Conservation (phyloP, 2,797 vertebrate species). For the Valencia hispanica region DNA sequence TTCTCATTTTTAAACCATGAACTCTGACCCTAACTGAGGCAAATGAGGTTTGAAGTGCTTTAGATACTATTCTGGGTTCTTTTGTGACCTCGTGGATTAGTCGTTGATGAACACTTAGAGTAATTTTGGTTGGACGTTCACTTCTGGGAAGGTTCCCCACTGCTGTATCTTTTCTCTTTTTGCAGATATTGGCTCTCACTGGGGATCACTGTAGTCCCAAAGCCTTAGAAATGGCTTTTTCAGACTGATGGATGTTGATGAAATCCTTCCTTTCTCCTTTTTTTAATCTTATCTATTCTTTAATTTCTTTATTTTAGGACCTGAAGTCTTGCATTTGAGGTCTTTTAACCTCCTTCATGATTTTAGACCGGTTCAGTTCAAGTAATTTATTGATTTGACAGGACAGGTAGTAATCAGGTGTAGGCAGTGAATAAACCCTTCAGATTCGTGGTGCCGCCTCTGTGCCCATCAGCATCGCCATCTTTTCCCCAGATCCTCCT, state of each 20-base stretch:
- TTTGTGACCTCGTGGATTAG: background rate
- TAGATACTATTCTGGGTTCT: background rate
- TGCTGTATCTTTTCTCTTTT: too few relatives aligned
- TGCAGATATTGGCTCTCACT: background rate
- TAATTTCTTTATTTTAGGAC: too few relatives aligned
- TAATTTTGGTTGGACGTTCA: too few relatives aligned
- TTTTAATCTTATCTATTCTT: background rate
- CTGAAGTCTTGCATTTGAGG: background rate
- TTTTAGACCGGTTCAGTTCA: background rate
- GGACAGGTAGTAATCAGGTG: too few relatives aligned
- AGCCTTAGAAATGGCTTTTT: background rate
- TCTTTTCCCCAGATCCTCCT: too few relatives aligned
- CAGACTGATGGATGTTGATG: background rate
- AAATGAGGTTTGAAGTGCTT: background rate
- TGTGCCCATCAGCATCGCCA: too few relatives aligned
- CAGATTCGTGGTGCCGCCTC: too few relatives aligned
- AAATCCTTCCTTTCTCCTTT: background rate
- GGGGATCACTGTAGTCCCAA: background rate
- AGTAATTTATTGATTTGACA: too few relatives aligned
- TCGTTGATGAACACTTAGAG: background rate
- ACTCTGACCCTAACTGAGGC: background rate
- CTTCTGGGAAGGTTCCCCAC: too few relatives aligned
- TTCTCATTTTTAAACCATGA: background rate
- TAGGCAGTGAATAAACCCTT: too few relatives aligned
- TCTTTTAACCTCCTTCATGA: background rate